Evolutionary conservation across 2,113 vertebrate genomes (phyloP).

Genomic region (Sebastes fasciatus): DNA sequence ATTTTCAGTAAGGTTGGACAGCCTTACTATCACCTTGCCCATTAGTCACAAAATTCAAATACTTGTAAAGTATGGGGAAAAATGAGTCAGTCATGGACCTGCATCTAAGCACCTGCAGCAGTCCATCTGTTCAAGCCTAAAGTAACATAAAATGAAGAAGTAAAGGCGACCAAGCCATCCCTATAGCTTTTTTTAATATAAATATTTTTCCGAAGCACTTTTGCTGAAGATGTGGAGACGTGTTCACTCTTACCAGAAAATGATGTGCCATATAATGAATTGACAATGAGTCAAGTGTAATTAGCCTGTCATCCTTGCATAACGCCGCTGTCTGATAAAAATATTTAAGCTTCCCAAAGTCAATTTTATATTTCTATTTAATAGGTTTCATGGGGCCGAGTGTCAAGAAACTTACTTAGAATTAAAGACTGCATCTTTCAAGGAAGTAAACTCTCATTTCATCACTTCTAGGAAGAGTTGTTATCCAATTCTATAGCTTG

Average conservation of each 20-base stretch:
- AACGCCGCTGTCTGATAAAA: conserved; percentile 51
- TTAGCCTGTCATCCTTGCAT: conserved; percentile 56
- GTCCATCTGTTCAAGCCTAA: conserved; percentile 18
- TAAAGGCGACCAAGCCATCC: conserved; percentile 3
- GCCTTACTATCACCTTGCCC: conserved; percentile 18
- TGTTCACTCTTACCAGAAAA: conserved; percentile 29
- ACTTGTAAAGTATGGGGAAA: not conserved
- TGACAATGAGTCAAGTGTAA: conserved; percentile 60
- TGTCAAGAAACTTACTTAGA: conserved; percentile 44
- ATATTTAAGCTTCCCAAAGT: conserved; percentile 53
- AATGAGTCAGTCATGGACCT: conserved; percentile 37
- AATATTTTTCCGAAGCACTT: conserved; percentile 18
- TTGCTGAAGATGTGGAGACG: conserved; percentile 33
- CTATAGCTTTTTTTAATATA: not conserved
- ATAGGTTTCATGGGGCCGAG: conserved; percentile 51
- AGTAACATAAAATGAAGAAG: conserved; percentile 28
- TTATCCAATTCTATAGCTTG: conserved; percentile 34
- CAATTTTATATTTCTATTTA: conserved; percentile 52
- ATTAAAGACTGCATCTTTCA: conserved; percentile 51
- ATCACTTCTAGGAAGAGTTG: conserved; percentile 36
- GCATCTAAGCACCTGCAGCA: conserved; percentile 34
- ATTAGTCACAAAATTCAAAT: conserved; percentile 43
- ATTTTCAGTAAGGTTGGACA: conserved; percentile 34
- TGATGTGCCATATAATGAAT: conserved; percentile 56
- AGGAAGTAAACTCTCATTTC: conserved; percentile 41